Evolutionary conservation across 1,140 invertebrate species (phyloP).

Genomic region (Thereuonema tuberculata): DNA sequence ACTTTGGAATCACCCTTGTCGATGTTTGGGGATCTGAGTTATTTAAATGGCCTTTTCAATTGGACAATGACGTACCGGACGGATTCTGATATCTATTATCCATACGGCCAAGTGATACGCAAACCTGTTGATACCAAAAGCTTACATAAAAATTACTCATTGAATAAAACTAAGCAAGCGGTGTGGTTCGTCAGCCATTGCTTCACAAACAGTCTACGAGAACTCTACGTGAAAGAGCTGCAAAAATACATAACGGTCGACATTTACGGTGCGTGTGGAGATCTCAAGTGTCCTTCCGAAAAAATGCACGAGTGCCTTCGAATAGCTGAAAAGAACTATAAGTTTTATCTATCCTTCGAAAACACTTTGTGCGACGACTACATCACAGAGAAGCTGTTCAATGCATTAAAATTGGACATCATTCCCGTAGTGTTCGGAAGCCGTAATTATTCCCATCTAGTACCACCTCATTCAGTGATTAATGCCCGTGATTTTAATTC

Average conservation of each 20-base stretch:
- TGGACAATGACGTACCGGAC: constrained; percentile 35
- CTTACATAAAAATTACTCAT: background rate
- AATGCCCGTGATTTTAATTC: constrained; percentile 23
- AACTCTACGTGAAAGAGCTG: constrained; percentile 40
- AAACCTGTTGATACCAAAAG: constrained; percentile 2
- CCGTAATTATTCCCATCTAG: constrained; percentile 26
- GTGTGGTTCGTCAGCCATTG: constrained; percentile 54
- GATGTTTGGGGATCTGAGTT: constrained; percentile 32
- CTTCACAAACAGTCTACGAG: constrained; percentile 35
- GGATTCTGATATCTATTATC: constrained; percentile 27
- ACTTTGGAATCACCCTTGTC: constrained; percentile 44
- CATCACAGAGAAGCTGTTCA: constrained; percentile 42
- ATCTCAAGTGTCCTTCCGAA: constrained; percentile 7
- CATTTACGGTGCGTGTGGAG: constrained; percentile 48
- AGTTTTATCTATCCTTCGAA: constrained; percentile 36
- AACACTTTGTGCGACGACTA: constrained; percentile 36
- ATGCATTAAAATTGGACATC: constrained; percentile 30
- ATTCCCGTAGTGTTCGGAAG: constrained; percentile 30
- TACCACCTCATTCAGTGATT: constrained; percentile 32
- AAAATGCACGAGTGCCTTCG: background rate
- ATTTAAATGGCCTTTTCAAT: constrained; percentile 28
- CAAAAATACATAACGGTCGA: constrained; percentile 43
- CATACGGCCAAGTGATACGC: constrained; percentile 21
- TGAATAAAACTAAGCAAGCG: constrained; percentile 21
- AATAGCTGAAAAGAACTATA: constrained; percentile 19